Evolutionary conservation across 1,140 invertebrate genomes (phyloP).

Genomic region (Camponotus floridanus): DNA sequence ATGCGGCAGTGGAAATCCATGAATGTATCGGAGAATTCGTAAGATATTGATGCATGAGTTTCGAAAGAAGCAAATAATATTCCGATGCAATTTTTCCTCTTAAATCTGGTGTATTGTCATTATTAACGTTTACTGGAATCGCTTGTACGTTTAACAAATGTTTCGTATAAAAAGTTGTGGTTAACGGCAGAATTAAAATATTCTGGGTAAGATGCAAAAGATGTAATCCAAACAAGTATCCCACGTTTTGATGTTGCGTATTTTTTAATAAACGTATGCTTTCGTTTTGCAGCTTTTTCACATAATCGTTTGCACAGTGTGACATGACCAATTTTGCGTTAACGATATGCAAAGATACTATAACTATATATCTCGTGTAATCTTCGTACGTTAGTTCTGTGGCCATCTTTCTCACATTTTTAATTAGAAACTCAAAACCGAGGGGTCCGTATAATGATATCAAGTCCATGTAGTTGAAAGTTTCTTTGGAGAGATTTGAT

Average conservation of each 20-base stretch:
- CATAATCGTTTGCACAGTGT: constrained; percentile 40
- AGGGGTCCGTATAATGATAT: constrained; percentile 33
- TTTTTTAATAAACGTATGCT: constrained; percentile 59
- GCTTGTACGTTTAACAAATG: constrained; percentile 18
- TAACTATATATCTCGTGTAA: constrained; percentile 43
- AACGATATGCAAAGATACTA: constrained; percentile 46
- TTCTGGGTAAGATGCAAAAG: constrained; percentile 64
- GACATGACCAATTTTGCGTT: constrained; percentile 46
- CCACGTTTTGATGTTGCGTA: constrained; percentile 35
- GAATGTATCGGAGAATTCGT: constrained; percentile 12
- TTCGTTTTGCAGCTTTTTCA: constrained; percentile 46
- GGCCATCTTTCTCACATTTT: constrained; percentile 34
- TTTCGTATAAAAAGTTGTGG: constrained; percentile 18
- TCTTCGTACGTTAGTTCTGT: constrained; percentile 52
- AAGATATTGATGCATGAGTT: constrained; percentile 61
- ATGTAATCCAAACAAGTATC: constrained; percentile 66
- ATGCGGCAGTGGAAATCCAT: constrained; percentile 39
- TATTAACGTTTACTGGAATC: neutral
- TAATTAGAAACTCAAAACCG: constrained; percentile 63
- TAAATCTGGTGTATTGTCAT: constrained; percentile 3
- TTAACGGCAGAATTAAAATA: neutral
- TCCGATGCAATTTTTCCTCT: constrained; percentile 69
- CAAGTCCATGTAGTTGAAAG: constrained; percentile 17
- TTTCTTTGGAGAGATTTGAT: constrained; percentile 30
- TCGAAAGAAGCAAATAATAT: constrained; percentile 66